Conservation (phyloP, 1,140 invertebrate genomes). For the Aphis craccivora region DNA sequence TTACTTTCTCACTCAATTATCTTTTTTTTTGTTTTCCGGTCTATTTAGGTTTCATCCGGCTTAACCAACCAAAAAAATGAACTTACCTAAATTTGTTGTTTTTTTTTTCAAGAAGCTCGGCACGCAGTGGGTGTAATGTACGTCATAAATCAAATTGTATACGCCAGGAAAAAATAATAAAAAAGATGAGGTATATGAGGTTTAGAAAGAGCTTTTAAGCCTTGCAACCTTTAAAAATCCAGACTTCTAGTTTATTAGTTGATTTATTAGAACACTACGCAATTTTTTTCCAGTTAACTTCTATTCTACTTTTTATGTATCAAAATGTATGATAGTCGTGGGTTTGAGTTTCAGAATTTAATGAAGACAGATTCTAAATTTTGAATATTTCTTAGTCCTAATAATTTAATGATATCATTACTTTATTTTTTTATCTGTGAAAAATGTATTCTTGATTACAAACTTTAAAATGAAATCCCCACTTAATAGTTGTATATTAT, state of each 20-base stretch:
- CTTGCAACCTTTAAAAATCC: conserved; percentile 17
- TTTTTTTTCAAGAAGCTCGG: not conserved
- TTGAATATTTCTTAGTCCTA: not conserved
- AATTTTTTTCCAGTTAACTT: not conserved
- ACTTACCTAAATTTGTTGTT: conserved; percentile 32
- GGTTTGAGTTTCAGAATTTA: not conserved
- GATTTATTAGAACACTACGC: not conserved
- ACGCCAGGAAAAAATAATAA: not conserved
- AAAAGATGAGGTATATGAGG: not conserved
- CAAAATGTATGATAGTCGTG: not conserved
- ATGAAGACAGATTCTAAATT: not conserved
- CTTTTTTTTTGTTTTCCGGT: not conserved
- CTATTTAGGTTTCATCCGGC: conserved; percentile 16
- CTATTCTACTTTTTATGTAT: not conserved
- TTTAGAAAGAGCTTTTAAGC: conserved; percentile 36
- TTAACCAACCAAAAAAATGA: not conserved
- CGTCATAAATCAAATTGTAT: conserved; percentile 28
- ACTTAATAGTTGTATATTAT: not conserved
- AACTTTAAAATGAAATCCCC: not conserved
- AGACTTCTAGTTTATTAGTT: conserved; percentile 39
- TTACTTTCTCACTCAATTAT: not conserved
- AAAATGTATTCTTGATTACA: not conserved
- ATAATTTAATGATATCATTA: not conserved
- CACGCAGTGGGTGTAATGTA: not conserved
- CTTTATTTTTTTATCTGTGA: not conserved